Evolutionary conservation across 2,888 invertebrate species (phyloP).

Genomic region (Lochmaea crataegi): DNA sequence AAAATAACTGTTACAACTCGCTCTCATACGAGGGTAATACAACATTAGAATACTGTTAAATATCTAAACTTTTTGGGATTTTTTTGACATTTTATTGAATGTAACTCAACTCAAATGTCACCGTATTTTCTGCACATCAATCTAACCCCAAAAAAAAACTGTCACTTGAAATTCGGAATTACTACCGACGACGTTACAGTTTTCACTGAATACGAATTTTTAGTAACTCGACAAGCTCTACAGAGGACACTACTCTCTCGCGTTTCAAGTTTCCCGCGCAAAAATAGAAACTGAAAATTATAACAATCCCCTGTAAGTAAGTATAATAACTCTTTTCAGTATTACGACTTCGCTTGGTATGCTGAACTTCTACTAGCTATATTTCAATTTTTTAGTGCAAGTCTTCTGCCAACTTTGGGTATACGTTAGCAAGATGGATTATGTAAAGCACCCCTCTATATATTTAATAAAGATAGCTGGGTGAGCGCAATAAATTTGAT

Average conservation of each 20-base stretch:
- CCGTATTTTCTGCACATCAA: no score
- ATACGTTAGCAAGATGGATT: constrained; percentile 48
- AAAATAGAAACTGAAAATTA: neutral
- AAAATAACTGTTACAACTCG: constrained; percentile 40
- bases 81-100: no score
- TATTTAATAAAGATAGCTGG: constrained; percentile 47
- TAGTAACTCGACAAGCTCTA: no score
- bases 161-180: no score
- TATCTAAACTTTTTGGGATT: no score
- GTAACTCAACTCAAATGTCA: no score
- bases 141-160: no score
- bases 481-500: constrained; percentile 46
- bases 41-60: neutral
- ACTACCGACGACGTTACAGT: no score
- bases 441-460: constrained; percentile 43
- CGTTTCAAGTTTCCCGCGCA: no score
- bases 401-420: constrained; percentile 45
- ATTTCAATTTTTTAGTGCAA: constrained; percentile 45
- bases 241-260: no score
- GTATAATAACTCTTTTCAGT: constrained; percentile 19
- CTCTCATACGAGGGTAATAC: constrained; percentile 4
- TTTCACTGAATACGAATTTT: no score
- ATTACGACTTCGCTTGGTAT: constrained; percentile 38
- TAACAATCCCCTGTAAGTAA: neutral
- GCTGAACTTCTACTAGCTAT: constrained; percentile 38